Percentiles rank a stretch among this genome's conserved stretches.
Conservation (phyloP, 2,888 invertebrate genomes). For the Protophormia terraenovae region DNA sequence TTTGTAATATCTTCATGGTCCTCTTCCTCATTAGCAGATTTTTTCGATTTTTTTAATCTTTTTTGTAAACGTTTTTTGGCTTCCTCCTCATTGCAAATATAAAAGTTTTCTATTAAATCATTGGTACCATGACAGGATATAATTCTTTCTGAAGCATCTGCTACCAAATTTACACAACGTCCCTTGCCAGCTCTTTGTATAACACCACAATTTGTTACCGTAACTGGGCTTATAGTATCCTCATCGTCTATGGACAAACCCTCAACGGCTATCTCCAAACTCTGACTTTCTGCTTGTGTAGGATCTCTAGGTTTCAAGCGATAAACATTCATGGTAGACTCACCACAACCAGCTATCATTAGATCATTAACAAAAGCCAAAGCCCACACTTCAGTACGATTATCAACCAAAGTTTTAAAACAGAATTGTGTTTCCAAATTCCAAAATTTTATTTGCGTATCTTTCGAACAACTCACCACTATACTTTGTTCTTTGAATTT, state of each 20-base stretch:
- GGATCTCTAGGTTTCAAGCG: constrained; percentile 84
- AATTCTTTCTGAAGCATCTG: constrained; percentile 88
- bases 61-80: constrained; percentile 87
- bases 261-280: constrained; percentile 81
- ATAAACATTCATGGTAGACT: constrained; percentile 93
- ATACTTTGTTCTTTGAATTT: constrained; percentile 81
- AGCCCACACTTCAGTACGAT: constrained; percentile 94
- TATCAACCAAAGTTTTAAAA: constrained; percentile 96
- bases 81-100: constrained; percentile 89
- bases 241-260: constrained; percentile 78
- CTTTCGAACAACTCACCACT: constrained; percentile 93
- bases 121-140: constrained; percentile 93
- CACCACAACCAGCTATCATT: constrained; percentile 93
- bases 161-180: constrained; percentile 88
- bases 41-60: constrained; percentile 87
- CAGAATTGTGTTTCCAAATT: constrained; percentile 97
- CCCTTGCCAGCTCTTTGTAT: constrained; percentile 90
- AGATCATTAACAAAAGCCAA: constrained; percentile 90
- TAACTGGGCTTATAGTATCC: constrained; percentile 84
- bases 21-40: constrained; percentile 79
- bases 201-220: constrained; percentile 89
- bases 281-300: constrained; percentile 82
- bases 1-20: constrained; percentile 76
- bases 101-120: constrained; percentile 90
- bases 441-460: constrained; percentile 98